Base-by-base conservation (phyloP, 2,888 invertebrate genomes). In the Zootermopsis nevadensis region DNA sequence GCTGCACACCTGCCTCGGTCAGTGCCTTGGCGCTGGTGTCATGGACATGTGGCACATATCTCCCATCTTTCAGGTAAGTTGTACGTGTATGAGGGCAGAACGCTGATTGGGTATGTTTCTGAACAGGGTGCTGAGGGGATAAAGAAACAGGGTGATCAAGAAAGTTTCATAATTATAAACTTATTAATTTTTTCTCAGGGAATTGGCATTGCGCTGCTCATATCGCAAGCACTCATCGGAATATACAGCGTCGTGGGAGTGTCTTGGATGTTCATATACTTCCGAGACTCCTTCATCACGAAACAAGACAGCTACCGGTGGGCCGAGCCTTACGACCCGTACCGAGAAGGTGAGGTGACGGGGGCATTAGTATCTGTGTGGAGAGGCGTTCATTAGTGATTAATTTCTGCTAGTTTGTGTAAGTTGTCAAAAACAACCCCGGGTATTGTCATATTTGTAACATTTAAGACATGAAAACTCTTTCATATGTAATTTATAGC, bases 21-120 rank as follows among this genome's bases (percentile, higher is more conserved):
- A 97, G 89, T 94, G 96, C 86, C 90, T 97, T 84, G 94, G 94
- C 77, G 93, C 96, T 0, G 97, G 97, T 0, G 95, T 96, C 1
- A 93, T 97, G 84, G 96, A 97, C 87, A 97, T 97, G 97, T 98
- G 97, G 97, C 93, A 93, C 87, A 97, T 97, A 87, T 97, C 97
- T 82, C 98, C 98, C 0, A 93, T 97, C 86, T 97, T 97, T 89
- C 87, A 89, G 90, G 97, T 90, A 87, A 60, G 60, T 60, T 27
- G 2, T 83, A 27, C 15, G 85, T 82, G 31, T 31, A 19, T 19
- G 19, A 48, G 19, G 38, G 15, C 19, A 1, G 48, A 1, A 53
- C 19, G 24, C 27, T 12, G 15, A 15, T 38, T 0, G 0, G 19
- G 48, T 3, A 48, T 48, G 19, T 15, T 10, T 38, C 38, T 10